phyloP scores from a whole-genome alignment of 2,888 invertebrate genomes.

The Apotomis betuletana region DNA sequence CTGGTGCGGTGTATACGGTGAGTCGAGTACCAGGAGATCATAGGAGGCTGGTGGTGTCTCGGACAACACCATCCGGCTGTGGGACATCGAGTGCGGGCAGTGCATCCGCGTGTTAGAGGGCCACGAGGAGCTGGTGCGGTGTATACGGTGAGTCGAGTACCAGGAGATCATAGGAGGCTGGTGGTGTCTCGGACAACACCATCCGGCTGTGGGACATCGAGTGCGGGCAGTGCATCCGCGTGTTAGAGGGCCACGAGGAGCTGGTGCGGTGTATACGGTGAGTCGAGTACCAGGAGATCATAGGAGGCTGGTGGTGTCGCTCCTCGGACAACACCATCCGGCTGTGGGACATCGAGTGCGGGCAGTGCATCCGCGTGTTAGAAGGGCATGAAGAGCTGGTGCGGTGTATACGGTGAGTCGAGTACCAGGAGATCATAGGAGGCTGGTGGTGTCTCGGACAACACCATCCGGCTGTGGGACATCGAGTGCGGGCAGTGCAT shows the following conservation, averaged over 20 bases:
- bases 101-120: constrained; percentile 95
- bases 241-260: constrained; percentile 99
- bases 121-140: constrained; percentile 90
- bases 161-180: background rate
- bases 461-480: constrained; percentile 92
- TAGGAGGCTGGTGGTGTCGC: background rate
- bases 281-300: constrained; percentile 33
- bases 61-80: constrained; percentile 90
- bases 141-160: constrained; percentile 40
- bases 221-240: constrained; percentile 87
- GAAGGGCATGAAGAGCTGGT: constrained; percentile 97
- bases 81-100: constrained; percentile 87
- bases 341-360: constrained; percentile 87
- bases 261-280: constrained; percentile 47
- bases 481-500: constrained; percentile 87
- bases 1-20: constrained; percentile 47
- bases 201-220: constrained; percentile 91
- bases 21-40: constrained; percentile 33
- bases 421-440: constrained; percentile 31
- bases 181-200: constrained; percentile 72
- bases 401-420: constrained; percentile 23
- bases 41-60: background rate
- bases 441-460: background rate
- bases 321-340: constrained; percentile 88
- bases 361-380: constrained; percentile 89